Conservation (phyloP, 2,888 invertebrate species). For the Apodemia mormo region DNA sequence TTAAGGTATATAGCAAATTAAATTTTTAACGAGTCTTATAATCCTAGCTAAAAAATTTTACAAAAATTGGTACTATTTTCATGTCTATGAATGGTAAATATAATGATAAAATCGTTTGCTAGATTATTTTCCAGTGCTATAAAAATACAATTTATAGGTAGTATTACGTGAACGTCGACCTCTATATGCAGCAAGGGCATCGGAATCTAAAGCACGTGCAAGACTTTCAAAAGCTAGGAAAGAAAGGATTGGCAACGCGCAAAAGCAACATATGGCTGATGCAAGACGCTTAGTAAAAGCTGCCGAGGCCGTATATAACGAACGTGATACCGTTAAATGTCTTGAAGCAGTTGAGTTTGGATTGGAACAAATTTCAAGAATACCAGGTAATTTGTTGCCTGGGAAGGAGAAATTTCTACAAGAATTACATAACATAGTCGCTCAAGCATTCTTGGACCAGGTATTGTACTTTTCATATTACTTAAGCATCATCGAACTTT, state of each 20-base stretch:
- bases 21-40: no score
- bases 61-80: background rate
- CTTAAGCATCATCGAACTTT: background rate
- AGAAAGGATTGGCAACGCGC: slow-evolving; percentile 54
- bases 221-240: slow-evolving; percentile 58
- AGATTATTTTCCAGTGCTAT: no score
- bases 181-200: slow-evolving; percentile 63
- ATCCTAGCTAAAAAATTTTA: no score
- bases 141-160: slow-evolving; percentile 42
- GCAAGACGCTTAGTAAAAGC: slow-evolving; percentile 59
- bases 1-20: no score
- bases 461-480: slow-evolving; percentile 41
- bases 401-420: slow-evolving; percentile 66
- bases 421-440: slow-evolving; percentile 60
- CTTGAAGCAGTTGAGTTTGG: slow-evolving; percentile 67
- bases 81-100: background rate
- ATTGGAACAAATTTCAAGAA: slow-evolving; percentile 66
- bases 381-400: slow-evolving; percentile 56
- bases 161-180: slow-evolving; percentile 67
- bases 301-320: slow-evolving; percentile 49
- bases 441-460: slow-evolving; percentile 67
- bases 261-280: slow-evolving; percentile 58
- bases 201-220: slow-evolving; percentile 54
- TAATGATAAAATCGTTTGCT: no score
- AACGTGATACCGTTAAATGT: slow-evolving; percentile 61